phyloP scores from a whole-genome alignment of 2,113 vertebrate species.

The Heterocephalus glaber region DNA sequence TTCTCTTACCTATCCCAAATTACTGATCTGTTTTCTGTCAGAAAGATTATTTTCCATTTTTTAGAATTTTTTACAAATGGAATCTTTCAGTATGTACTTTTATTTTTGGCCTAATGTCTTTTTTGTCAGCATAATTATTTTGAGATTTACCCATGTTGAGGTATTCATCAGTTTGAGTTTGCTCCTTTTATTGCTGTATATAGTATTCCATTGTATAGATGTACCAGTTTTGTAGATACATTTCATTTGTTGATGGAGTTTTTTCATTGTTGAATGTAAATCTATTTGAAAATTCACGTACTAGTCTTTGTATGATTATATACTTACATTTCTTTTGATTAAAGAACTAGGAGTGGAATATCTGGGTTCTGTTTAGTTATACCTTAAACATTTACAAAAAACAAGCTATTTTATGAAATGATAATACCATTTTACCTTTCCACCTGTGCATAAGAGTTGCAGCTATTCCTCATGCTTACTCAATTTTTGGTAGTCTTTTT shows the following conservation, averaged over 20 bases:
- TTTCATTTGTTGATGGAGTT: neutral
- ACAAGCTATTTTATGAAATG: neutral
- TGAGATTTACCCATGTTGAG: neutral
- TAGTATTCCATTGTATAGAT: neutral
- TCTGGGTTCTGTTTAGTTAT: neutral
- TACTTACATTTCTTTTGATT: neutral
- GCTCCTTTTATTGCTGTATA: neutral
- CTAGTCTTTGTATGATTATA: neutral
- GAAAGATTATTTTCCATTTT: neutral
- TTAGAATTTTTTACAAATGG: neutral
- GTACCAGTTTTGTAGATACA: neutral
- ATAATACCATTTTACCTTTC: neutral
- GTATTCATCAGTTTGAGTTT: neutral
- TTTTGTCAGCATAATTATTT: neutral
- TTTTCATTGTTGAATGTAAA: neutral
- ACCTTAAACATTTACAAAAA: neutral
- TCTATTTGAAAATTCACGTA: neutral
- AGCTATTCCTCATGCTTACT: neutral
- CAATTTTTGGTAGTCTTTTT: neutral
- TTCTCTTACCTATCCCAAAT: neutral
- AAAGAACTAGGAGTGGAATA: neutral
- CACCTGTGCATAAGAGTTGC: neutral
- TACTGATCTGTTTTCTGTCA: neutral
- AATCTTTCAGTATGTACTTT: neutral
- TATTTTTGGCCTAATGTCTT: neutral